Evolutionary conservation across 2,113 vertebrate genomes (phyloP).

Genomic region (Papio anubis): DNA sequence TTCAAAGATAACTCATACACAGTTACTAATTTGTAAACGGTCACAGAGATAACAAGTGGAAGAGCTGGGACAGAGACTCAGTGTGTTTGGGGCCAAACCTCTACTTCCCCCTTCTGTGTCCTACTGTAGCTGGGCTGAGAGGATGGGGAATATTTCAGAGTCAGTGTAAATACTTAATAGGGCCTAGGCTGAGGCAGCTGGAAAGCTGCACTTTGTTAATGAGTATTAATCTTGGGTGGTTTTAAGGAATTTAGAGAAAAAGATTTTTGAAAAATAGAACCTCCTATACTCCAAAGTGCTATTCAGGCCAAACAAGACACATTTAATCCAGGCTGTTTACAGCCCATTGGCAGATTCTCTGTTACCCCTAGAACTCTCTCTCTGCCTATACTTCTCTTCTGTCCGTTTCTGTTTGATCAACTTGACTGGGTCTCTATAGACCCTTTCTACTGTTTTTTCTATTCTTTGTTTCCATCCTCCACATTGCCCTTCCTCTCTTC

Average conservation of each 20-base stretch:
- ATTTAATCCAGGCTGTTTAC: not conserved
- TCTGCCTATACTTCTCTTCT: not conserved
- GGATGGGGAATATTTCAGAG: not conserved
- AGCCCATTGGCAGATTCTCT: not conserved
- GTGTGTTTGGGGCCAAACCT: not conserved
- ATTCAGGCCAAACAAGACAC: not conserved
- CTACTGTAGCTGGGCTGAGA: not conserved
- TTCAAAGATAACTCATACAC: not conserved
- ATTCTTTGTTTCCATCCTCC: not conserved
- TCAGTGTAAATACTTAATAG: not conserved
- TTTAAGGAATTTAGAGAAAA: not conserved
- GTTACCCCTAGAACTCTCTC: not conserved
- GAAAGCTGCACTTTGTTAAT: not conserved
- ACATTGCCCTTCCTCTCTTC: not conserved
- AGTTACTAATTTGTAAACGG: not conserved
- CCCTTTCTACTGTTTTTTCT: not conserved
- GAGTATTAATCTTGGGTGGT: not conserved
- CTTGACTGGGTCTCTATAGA: not conserved
- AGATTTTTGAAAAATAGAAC: conserved; percentile 29
- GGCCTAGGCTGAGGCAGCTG: not conserved
- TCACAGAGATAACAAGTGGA: not conserved
- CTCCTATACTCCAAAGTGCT: not conserved
- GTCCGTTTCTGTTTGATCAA: not conserved
- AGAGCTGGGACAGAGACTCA: not conserved
- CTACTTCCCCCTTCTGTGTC: not conserved